Evolutionary conservation across 2,797 vertebrate genomes (phyloP), one percentile per base, ranked within the genome.

Genomic region (Salmo trutta): DNA sequence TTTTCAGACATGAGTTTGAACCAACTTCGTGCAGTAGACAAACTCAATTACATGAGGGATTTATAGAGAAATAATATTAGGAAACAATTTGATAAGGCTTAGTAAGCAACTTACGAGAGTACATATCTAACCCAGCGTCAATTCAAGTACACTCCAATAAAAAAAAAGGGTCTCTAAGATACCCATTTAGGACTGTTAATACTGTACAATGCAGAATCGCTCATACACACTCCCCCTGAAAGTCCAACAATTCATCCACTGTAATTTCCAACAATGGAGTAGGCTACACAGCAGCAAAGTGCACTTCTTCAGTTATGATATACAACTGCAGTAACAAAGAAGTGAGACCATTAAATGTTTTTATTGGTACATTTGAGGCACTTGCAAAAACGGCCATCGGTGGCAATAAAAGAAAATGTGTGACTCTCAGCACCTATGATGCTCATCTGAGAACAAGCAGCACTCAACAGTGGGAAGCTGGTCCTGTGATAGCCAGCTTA

Each of bases 401-500:
- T 71, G 68, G 69, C 8, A 41, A 41, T 41, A 41, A 41, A 12
- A 10, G n/a, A 71, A 15, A 51, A 31, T 1, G 7, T 51, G 74
- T 1, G 36, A 33, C 19, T 67, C 64, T 47, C 17, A 41, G 21
- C n/a, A 51, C 51, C 65, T 71, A 77, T 72, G 80, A 75, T 80
- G 80, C 69, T 71, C 36, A 31, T 6, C 16, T 24, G 16, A 6
- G 17, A 85, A 74, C 80, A 86, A 75, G 75, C 76, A 74, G 69
- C 79, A 88, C 75, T 74, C 77, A 75, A 64, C 77, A 73, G 76
- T 83, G 27, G 27, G 1, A 66, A n/a, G 6, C 56, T 66, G 24
- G 10, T 47, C 41, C 41, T 47, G 71, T 75, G 83, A 73, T 74
- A 82, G 87, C 78, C 79, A 82, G 41, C 8, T 41, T 8, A 41